A percentile compares a stretch with the other conserved stretches of the same genome.
Evolutionary conservation across 2,113 vertebrate species (phyloP).

Genomic region (Rhynchomys soricoides): DNA sequence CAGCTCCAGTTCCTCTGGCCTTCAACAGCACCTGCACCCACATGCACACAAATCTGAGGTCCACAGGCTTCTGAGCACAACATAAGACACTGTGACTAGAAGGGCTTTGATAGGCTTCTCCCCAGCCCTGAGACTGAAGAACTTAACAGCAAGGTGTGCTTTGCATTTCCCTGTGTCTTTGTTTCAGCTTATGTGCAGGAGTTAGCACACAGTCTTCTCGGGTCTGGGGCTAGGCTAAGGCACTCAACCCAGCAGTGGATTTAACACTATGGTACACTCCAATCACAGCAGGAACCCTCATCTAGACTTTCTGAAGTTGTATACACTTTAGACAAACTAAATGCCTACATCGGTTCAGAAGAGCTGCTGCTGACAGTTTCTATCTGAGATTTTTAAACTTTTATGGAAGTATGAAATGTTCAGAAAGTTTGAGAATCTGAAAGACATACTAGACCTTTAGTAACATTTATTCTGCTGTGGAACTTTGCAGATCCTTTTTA

Average conservation of each 20-base stretch:
- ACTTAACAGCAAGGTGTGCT: not conserved
- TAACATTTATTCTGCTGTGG: not conserved
- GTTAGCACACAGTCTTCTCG: not conserved
- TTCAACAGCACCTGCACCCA: not conserved
- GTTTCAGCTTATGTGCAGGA: not conserved
- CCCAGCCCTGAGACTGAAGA: not conserved
- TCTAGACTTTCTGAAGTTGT: not conserved
- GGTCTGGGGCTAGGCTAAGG: not conserved
- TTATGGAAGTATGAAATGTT: not conserved
- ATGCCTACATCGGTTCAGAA: not conserved
- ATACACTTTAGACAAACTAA: not conserved
- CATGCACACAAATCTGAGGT: not conserved
- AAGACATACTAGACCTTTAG: not conserved
- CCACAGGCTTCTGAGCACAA: not conserved
- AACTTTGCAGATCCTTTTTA: not conserved
- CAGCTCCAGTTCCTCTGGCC: not conserved
- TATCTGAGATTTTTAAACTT: not conserved
- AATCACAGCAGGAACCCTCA: not conserved
- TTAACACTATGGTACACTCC: not conserved
- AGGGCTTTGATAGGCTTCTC: not conserved
- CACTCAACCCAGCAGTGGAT: not conserved
- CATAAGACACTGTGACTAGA: not conserved
- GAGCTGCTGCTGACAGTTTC: not conserved
- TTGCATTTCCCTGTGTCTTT: not conserved
- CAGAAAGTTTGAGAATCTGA: not conserved